Evolutionary conservation across 2,888 invertebrate species (phyloP).

Genomic region (Ctena decussata): DNA sequence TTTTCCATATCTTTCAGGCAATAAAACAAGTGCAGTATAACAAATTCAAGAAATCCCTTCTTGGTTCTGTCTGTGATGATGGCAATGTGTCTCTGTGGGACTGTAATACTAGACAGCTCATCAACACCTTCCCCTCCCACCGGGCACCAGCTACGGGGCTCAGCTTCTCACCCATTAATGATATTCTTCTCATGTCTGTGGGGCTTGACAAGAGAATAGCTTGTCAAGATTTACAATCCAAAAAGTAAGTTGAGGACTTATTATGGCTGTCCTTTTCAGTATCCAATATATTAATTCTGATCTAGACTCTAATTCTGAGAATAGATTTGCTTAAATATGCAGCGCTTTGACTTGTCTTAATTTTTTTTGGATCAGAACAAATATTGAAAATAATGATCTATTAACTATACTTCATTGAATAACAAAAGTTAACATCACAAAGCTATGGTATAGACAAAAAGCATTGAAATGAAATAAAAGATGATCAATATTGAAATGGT

Average conservation of each 20-base stretch:
- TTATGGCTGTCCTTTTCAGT: no score
- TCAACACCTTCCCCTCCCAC: constrained; percentile 85
- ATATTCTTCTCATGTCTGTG: constrained; percentile 86
- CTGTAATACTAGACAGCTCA: constrained; percentile 78
- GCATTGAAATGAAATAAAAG: no score
- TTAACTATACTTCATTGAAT: no score
- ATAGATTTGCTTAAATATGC: no score
- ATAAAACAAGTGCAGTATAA: constrained; percentile 85
- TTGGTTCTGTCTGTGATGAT: constrained; percentile 85
- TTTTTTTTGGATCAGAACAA: no score
- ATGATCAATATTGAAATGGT: no score
- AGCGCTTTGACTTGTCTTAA: no score
- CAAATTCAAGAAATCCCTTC: constrained; percentile 79
- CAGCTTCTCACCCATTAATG: constrained; percentile 87
- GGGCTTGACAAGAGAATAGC: constrained; percentile 87
- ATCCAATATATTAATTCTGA: no score
- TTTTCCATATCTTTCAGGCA: constrained; percentile 76
- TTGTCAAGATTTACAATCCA: constrained; percentile 85
- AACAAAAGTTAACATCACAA: no score
- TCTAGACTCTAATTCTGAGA: no score
- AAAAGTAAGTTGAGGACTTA: constrained; percentile 84
- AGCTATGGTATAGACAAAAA: no score
- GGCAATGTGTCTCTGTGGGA: constrained; percentile 86
- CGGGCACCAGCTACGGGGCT: constrained; percentile 86
- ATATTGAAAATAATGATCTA: no score